phyloP scores from a whole-genome alignment of 1,140 invertebrate species.

The Galendromus occidentalis region DNA sequence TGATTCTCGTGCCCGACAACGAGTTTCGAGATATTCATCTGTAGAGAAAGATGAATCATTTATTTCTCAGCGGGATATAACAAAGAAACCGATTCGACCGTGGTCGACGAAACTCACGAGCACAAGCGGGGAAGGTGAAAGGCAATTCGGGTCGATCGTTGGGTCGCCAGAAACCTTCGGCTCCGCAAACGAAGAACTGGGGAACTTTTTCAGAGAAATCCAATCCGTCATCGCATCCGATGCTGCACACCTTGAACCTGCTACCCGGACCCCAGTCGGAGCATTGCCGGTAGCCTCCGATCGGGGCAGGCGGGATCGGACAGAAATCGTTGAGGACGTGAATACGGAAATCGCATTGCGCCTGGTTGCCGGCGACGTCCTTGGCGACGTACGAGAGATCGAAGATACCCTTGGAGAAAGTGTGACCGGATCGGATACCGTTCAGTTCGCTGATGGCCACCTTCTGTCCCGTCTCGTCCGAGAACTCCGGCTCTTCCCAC shows the following conservation, averaged over 20 bases:
- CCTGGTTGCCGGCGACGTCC: conserved; percentile 71
- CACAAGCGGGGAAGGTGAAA: conserved; percentile 70
- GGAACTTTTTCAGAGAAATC: conserved; percentile 74
- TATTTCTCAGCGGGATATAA: conserved; percentile 11
- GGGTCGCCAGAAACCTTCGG: conserved; percentile 86
- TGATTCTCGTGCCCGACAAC: neutral
- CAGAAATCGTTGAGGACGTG: conserved; percentile 78
- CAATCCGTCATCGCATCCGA: conserved; percentile 59
- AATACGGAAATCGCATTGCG: conserved; percentile 78
- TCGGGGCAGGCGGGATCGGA: conserved; percentile 57
- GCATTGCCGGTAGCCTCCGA: conserved; percentile 69
- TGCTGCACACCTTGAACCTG: conserved; percentile 44
- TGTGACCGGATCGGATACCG: conserved; percentile 69
- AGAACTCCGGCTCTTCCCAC: conserved; percentile 85
- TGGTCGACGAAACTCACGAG: conserved; percentile 37
- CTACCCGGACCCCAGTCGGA: conserved; percentile 82
- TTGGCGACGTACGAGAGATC: conserved; percentile 79
- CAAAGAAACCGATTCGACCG: neutral
- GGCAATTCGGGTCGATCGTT: conserved; percentile 52
- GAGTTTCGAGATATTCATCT: too few relatives aligned
- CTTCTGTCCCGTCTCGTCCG: conserved; percentile 58
- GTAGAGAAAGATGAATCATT: too few relatives aligned
- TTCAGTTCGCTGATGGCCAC: conserved; percentile 55
- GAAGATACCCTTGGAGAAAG: conserved; percentile 74
- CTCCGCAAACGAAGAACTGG: conserved; percentile 85